Conservation (phyloP, 2,113 vertebrate species). For the Romanogobio albipinnatus region DNA sequence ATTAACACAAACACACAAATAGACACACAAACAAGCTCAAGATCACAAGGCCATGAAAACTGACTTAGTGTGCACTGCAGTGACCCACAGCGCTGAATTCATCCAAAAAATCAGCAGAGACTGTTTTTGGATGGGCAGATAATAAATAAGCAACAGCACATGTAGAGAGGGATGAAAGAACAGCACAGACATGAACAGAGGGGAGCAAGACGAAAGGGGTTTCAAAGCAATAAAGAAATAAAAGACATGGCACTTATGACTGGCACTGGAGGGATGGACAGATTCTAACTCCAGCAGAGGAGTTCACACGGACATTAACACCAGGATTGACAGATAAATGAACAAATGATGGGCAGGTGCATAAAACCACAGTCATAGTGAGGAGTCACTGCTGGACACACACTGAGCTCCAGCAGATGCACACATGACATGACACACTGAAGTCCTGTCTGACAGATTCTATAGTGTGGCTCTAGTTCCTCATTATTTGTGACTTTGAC, state of each 20-base stretch:
- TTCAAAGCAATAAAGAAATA: constrained; percentile 6
- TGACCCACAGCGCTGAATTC: background rate
- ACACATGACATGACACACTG: background rate
- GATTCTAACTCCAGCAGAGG: background rate
- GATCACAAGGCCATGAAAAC: background rate
- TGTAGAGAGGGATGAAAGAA: constrained; percentile 14
- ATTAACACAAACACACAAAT: background rate
- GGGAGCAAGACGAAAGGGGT: background rate
- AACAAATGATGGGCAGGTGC: constrained; percentile 14
- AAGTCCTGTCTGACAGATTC: constrained; percentile 16
- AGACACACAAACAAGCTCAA: background rate
- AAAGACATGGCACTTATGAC: constrained; percentile 5
- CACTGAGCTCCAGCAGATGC: background rate
- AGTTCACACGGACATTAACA: background rate
- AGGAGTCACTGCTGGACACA: constrained; percentile 1
- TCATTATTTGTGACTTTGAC: background rate
- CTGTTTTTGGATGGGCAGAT: background rate
- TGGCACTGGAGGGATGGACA: background rate
- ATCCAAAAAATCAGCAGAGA: background rate
- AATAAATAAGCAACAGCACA: background rate
- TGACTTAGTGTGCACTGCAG: background rate
- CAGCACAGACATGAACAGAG: constrained; percentile 12
- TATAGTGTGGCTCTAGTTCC: background rate
- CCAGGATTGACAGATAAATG: constrained; percentile 10
- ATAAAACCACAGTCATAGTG: background rate